phyloP scores from a whole-genome alignment of 2,113 vertebrate species.

The Leptobrachium leishanense region DNA sequence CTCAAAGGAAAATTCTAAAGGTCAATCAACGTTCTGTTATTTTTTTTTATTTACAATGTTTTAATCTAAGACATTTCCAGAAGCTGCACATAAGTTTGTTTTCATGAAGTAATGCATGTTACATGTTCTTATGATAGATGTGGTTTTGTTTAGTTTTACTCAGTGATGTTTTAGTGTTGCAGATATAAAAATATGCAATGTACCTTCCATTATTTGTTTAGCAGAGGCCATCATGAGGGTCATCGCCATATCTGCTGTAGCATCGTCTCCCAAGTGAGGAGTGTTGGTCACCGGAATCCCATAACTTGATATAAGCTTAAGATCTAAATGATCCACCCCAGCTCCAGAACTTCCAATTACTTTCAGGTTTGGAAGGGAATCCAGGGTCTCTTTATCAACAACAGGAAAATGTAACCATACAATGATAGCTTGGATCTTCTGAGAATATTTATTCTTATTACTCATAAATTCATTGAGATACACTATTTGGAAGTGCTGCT shows the following conservation, averaged over 20 bases:
- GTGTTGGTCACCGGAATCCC: slow-evolving; percentile 76
- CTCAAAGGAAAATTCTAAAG: too few relatives aligned
- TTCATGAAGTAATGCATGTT: too few relatives aligned
- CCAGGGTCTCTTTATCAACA: slow-evolving; percentile 61
- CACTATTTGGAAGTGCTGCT: slow-evolving; percentile 69
- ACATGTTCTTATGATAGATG: too few relatives aligned
- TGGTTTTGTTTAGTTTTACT: too few relatives aligned
- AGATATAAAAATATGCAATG: neutral
- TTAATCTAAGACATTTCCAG: too few relatives aligned
- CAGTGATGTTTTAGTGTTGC: too few relatives aligned
- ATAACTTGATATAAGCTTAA: slow-evolving; percentile 67
- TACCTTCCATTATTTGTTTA: slow-evolving; percentile 72
- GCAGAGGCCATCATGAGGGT: slow-evolving; percentile 77
- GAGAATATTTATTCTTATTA: slow-evolving; percentile 57
- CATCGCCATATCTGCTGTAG: slow-evolving; percentile 79
- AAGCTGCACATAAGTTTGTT: too few relatives aligned
- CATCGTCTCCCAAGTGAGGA: slow-evolving; percentile 61
- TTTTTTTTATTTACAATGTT: too few relatives aligned
- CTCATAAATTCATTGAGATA: slow-evolving; percentile 63
- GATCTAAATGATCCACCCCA: slow-evolving; percentile 76
- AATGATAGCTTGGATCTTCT: slow-evolving; percentile 67
- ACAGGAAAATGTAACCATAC: slow-evolving; percentile 57
- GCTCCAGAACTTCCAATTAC: slow-evolving; percentile 70
- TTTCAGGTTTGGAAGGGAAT: slow-evolving; percentile 70
- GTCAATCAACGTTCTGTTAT: too few relatives aligned